Percentiles rank a stretch among this genome's conserved stretches.
phyloP scores from a whole-genome alignment of 1,140 invertebrate genomes.

The Pseudachorutes palmiensis region DNA sequence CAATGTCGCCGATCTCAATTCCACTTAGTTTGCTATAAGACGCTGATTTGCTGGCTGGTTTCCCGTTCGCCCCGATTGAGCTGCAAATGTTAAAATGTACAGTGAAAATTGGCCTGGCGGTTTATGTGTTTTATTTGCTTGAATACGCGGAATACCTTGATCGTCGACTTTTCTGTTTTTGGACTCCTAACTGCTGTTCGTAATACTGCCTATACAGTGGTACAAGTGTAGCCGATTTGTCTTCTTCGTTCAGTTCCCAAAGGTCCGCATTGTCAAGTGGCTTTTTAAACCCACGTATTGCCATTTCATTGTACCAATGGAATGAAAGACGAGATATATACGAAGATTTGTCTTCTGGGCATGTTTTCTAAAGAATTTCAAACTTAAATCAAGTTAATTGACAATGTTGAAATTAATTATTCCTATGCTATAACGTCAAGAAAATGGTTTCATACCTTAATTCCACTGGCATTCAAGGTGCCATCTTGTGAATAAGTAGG shows the following conservation, averaged over 20 bases:
- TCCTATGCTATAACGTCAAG: not conserved
- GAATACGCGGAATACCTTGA: not conserved
- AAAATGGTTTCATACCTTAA: not conserved
- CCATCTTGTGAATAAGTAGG: slow-evolving; percentile 61
- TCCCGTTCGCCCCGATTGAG: not conserved
- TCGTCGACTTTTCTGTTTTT: slow-evolving; percentile 19
- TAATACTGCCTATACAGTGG: slow-evolving; percentile 47
- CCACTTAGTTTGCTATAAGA: slow-evolving; percentile 1
- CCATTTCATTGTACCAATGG: slow-evolving; percentile 80
- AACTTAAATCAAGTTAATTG: slow-evolving; percentile 21
- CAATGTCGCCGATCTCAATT: not conserved
- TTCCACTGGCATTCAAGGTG: slow-evolving; percentile 36
- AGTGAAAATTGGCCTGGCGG: not conserved
- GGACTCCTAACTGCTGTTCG: slow-evolving; percentile 35
- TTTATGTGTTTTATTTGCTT: not conserved
- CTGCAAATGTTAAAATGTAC: not conserved
- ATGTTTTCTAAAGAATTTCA: slow-evolving; percentile 56
- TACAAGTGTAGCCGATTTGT: slow-evolving; percentile 45
- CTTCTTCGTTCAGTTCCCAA: slow-evolving; percentile 49
- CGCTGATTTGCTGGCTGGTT: not conserved
- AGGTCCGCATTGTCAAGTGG: slow-evolving; percentile 47
- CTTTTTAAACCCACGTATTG: slow-evolving; percentile 49
- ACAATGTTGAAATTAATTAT: not conserved
- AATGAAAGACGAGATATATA: slow-evolving; percentile 81
- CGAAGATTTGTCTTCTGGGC: slow-evolving; percentile 74